These are phyloP conservation scores for Crotalus helleri DNA, from an alignment of 2,113 vertebrate species.

Conservation along the genomic window DNA sequence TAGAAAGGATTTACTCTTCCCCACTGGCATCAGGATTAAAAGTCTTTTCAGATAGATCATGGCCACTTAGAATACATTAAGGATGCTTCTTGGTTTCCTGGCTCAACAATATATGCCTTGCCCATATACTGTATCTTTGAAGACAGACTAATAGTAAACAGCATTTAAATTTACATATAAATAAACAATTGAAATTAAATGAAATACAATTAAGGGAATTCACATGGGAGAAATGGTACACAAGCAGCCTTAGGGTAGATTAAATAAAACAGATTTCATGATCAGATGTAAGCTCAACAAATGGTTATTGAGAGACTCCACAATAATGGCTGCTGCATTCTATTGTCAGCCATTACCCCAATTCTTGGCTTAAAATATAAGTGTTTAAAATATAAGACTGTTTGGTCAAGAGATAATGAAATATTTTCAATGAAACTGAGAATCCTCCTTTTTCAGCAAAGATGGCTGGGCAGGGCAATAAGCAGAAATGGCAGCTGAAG, in stretches of 20 bases:
- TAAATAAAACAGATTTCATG: not conserved
- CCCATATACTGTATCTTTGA: not conserved
- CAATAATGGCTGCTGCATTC: not conserved
- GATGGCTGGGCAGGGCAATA: not conserved
- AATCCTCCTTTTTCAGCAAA: not conserved
- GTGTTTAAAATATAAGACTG: not conserved
- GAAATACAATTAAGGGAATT: not conserved
- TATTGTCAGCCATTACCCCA: not conserved
- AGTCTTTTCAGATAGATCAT: not conserved
- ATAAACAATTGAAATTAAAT: not conserved
- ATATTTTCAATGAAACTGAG: not conserved
- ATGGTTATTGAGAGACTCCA: not conserved
- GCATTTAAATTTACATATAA: not conserved
- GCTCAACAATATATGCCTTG: not conserved
- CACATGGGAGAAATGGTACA: not conserved
- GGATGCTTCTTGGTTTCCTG: not conserved
- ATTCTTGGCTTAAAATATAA: not conserved
- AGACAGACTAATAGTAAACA: not conserved
- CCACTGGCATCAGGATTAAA: not conserved
- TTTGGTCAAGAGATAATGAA: not conserved
- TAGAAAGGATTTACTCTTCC: not conserved
- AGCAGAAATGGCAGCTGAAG: not conserved
- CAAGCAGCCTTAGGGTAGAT: not conserved
- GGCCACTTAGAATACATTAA: not conserved
- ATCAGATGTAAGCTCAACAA: not conserved